Evolutionary conservation across 2,113 vertebrate species (phyloP), one percentile per base, ranked within the genome.

Genomic region (Ibidorhyncha struthersii): DNA sequence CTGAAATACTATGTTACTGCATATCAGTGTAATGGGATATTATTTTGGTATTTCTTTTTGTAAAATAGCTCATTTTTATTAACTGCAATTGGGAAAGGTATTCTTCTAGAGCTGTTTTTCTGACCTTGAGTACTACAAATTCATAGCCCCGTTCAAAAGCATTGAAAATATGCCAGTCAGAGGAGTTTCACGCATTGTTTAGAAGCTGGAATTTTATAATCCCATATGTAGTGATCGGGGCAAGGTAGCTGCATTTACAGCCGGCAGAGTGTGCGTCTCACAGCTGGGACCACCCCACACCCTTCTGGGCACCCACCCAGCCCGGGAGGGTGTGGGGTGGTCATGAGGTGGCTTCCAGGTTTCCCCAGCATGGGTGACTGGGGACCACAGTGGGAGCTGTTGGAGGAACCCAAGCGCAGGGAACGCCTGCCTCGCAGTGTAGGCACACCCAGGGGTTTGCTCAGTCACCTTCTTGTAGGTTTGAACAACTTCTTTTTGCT

Each of bases 341-440:
- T n/a, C n/a, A n/a, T 5, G 34, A 40, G 27, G 19, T 22, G 89
- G 34, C 34, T 85, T 27, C 13, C 41, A 74, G 36, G 3, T 58
- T 88, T 76, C 5, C 34, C 30, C 10, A 8, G 27, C 2, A 1
- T 8, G 23, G 10, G 16, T 45, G 27, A 41, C 3, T 18, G n/a
- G 25, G n/a, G 13, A 41, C 7, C 14, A 27, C 0, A 5, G 38
- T 14, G 8, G 43, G 62, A 59, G 34, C 12, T 40, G 61, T 2
- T 74, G 89, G 41, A 69, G 32, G 6, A 76, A 19, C 23, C 9
- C 49, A 52, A 52, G 25, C 0, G 0, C 20, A 23, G 30, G 45
- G 8, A 41, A 14, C 0, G 1, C 29, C 76, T 13, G 26, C 45
- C 65, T 26, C 41, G 16, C 26, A 43, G 40, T 3, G 0, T 10